Conservation (phyloP, 1,140 invertebrate species). For the Asobara japonica region DNA sequence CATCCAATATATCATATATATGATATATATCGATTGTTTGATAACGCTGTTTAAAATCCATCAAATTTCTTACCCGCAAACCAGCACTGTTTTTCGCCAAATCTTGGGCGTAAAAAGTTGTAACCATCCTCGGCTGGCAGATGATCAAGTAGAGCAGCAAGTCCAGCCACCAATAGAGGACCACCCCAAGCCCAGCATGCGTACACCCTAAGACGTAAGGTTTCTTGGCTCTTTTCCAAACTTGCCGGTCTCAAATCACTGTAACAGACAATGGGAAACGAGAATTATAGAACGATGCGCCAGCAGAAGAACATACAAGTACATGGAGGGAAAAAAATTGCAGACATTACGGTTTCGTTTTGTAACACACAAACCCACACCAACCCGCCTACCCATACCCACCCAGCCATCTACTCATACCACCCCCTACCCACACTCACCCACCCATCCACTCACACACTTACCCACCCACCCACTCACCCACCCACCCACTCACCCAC, state of each 20-base stretch:
- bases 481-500: no score
- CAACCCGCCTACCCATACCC: no score
- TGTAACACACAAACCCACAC: neutral
- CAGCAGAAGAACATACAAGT: neutral
- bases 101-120: slow-evolving; percentile 75
- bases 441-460: no score
- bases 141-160: slow-evolving; percentile 76
- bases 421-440: no score
- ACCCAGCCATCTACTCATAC: no score
- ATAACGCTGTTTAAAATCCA: no score
- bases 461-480: no score
- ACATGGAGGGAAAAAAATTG: neutral
- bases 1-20: no score
- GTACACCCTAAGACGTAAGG: slow-evolving; percentile 78
- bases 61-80: slow-evolving; percentile 73
- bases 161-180: slow-evolving; percentile 76
- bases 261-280: slow-evolving; percentile 56
- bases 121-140: slow-evolving; percentile 69
- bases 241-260: slow-evolving; percentile 84
- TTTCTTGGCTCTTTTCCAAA: slow-evolving; percentile 83
- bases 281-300: slow-evolving; percentile 11
- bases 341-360: neutral
- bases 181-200: slow-evolving; percentile 84
- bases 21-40: no score
- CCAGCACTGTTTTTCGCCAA: slow-evolving; percentile 81